Percentiles rank a stretch among this genome's conserved stretches.
Evolutionary conservation across 92 coral and sea anemone genomes (phyloP).

Genomic region (Epizoanthus stellaris): DNA sequence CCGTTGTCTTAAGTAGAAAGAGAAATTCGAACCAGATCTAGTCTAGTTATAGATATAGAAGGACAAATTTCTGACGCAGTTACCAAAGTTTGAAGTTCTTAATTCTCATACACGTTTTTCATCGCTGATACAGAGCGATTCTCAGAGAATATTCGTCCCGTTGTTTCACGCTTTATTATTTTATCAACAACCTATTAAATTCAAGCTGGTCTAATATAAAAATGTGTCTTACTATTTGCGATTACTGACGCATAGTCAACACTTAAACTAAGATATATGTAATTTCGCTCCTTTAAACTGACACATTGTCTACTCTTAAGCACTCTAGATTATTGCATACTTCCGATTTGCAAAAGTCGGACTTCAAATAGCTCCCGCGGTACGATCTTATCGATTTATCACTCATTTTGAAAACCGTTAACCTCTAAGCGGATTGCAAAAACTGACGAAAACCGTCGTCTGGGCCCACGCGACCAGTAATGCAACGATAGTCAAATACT

Average conservation of each 20-base stretch:
- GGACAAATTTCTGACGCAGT: too few species aligned
- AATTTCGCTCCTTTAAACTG: too few species aligned
- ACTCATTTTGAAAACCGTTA: neutral
- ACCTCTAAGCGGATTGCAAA: neutral
- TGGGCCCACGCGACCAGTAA: conserved; percentile 24
- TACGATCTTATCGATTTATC: neutral
- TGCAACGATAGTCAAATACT: neutral
- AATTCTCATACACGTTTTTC: neutral
- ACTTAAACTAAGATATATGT: too few species aligned
- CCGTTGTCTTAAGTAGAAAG: neutral
- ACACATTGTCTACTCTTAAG: too few species aligned
- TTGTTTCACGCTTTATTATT: neutral
- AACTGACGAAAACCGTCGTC: neutral
- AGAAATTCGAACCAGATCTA: conserved; percentile 9
- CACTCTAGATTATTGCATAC: too few species aligned
- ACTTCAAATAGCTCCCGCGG: neutral
- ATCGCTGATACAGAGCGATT: neutral
- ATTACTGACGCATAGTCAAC: too few species aligned
- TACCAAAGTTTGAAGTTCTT: neutral
- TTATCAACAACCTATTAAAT: neutral
- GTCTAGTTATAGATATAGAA: too few species aligned
- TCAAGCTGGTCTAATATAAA: too few species aligned
- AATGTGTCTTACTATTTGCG: too few species aligned
- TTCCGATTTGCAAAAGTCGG: neutral
- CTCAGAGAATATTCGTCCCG: neutral